A percentile compares a stretch with the other conserved stretches of the same genome.
phyloP scores from a whole-genome alignment of 2,888 invertebrate genomes.

The Meteorus cinctellus region DNA sequence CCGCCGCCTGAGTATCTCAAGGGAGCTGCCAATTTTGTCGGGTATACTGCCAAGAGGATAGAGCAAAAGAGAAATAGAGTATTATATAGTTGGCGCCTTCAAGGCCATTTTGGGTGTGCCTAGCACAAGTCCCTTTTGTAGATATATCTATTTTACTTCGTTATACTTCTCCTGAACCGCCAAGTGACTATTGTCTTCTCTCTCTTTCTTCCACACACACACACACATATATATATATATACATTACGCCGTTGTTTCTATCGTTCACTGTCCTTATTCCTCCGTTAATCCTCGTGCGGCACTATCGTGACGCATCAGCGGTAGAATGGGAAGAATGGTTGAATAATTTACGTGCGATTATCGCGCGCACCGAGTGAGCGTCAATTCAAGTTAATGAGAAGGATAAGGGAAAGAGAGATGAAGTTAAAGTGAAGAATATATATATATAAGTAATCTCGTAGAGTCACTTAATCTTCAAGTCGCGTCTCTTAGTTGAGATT shows the following conservation, averaged over 20 bases:
- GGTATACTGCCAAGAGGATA: conserved; percentile 28
- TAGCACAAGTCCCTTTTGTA: conserved; percentile 4
- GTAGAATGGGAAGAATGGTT: conserved; percentile 37
- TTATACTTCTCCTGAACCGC: conserved; percentile 32
- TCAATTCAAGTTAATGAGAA: conserved; percentile 45
- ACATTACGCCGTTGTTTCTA: background rate
- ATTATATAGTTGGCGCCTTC: conserved; percentile 7
- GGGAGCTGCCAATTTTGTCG: conserved; percentile 41
- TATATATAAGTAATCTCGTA: conserved; percentile 23
- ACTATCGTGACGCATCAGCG: conserved; percentile 14
- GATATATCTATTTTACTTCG: conserved; percentile 18
- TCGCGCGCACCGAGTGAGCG: conserved; percentile 32
- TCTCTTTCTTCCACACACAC: background rate
- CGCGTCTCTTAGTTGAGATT: conserved; percentile 26
- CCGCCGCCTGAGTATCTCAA: conserved; percentile 29
- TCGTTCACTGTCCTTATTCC: conserved; percentile 10
- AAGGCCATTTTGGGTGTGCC: conserved; percentile 20
- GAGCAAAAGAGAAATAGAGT: conserved; percentile 7
- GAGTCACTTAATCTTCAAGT: conserved; percentile 29
- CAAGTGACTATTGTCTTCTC: background rate
- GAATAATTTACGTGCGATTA: conserved; percentile 51
- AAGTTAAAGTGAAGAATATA: background rate
- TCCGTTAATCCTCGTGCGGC: conserved; percentile 26
- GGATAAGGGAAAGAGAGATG: background rate
- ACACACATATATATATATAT: too few species aligned